Evolutionary conservation across 2,888 invertebrate genomes (phyloP).

Genomic region (Xestia ashworthii): DNA sequence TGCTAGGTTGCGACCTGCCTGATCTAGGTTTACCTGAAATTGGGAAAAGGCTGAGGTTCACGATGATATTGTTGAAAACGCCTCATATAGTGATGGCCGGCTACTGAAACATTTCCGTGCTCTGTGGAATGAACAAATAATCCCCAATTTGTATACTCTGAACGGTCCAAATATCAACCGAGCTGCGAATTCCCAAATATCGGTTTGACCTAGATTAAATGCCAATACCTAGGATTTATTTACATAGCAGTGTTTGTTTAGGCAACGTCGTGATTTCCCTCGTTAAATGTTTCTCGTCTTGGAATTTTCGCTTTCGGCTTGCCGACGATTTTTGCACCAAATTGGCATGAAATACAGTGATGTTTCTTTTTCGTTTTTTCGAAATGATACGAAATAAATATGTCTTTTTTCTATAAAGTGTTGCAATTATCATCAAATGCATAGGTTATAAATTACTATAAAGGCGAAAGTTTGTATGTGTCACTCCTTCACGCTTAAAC

Average conservation of each 20-base stretch:
- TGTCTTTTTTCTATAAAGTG: not conserved
- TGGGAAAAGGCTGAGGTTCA: not conserved
- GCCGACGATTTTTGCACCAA: not conserved
- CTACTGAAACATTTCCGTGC: not conserved
- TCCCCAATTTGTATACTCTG: slow-evolving; percentile 61
- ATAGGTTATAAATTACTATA: no score
- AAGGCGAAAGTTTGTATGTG: no score
- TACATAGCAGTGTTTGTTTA: slow-evolving; percentile 65
- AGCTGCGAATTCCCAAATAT: slow-evolving; percentile 72
- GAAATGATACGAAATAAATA: not conserved
- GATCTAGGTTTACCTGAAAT: no score
- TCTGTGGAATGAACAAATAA: slow-evolving; percentile 50
- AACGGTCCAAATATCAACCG: slow-evolving; percentile 63
- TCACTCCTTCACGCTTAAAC: no score
- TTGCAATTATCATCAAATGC: not conserved
- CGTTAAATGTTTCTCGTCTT: slow-evolving; percentile 7
- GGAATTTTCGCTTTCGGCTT: not conserved
- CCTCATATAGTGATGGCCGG: not conserved
- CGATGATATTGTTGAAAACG: not conserved
- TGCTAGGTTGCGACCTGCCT: no score
- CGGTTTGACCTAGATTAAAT: slow-evolving; percentile 79
- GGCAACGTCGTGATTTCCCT: slow-evolving; percentile 33
- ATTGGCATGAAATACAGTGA: not conserved
- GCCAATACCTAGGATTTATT: slow-evolving; percentile 64
- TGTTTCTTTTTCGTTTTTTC: not conserved